Base-by-base conservation (phyloP, 1,140 invertebrate species). In the Macrocentrus cingulum region DNA sequence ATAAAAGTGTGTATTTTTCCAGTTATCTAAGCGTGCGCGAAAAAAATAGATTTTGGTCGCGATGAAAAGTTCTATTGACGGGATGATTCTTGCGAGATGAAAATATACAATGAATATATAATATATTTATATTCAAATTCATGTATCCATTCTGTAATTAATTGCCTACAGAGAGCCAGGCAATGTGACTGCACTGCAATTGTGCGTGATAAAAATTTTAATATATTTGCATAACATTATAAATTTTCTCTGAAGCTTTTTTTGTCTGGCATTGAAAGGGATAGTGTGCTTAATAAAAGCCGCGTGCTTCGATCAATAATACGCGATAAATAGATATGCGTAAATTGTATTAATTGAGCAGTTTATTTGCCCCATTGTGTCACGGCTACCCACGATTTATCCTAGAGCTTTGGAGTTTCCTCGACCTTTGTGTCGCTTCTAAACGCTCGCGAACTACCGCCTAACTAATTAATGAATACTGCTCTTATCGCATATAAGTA, bases 391-490 rank as follows among this genome's bases (percentile, higher is more conserved):
- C 68, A 69, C 62, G 61, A 67, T 77, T n/a, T 72, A 74, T 65
- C 61, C 72, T 75, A 78, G 70, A 74, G 64, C 75, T 78, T 78
- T 78, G 75, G 76, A 78, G 71, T 74, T 59, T 64, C 65, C 69
- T 67, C 66, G 66, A 52, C 25, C 58, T 70, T 67, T 62, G n/a
- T n/a, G n/a, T n/a, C n/a, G n/a, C n/a, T n/a, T n/a, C n/a, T n/a
- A n/a, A n/a, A n/a, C n/a, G n/a, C n/a, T n/a, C n/a, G n/a, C n/a
- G n/a, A n/a, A n/a, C n/a, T n/a, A n/a, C n/a, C n/a, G n/a, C n/a
- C n/a, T n/a, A n/a, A n/a, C n/a, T n/a, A n/a, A n/a, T n/a, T n/a
- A n/a, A n/a, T n/a, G n/a, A n/a, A n/a, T n/a, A n/a, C n/a, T n/a
- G n/a, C n/a, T n/a, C n/a, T n/a, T n/a, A n/a, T n/a, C n/a, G n/a